These are phyloP conservation scores for Athripsodes cinereus DNA, from an alignment of 2,888 invertebrate genomes.

Conservation along the genomic window DNA sequence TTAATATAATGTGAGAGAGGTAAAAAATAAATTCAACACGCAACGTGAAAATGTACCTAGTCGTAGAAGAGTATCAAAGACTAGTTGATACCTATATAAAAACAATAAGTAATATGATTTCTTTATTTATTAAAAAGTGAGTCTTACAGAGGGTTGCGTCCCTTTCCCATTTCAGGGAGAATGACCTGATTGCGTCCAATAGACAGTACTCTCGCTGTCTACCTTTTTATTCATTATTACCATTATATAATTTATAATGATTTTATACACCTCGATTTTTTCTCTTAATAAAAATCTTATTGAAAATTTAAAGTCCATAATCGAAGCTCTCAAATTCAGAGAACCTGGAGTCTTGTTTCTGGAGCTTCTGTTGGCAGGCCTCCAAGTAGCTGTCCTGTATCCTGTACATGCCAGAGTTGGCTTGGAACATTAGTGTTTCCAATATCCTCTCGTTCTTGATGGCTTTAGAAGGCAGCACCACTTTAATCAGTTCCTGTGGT, in stretches of 20 bases:
- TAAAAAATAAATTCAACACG: no score
- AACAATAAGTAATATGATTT: no score
- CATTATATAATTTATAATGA: neutral
- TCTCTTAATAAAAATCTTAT: constrained; percentile 13
- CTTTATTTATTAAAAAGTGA: no score
- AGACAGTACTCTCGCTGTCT: no score
- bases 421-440: constrained; percentile 89
- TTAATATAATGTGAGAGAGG: no score
- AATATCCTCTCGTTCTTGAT: constrained; percentile 88
- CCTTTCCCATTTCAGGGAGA: no score
- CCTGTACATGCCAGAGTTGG: constrained; percentile 87
- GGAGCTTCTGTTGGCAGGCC: constrained; percentile 78
- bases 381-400: constrained; percentile 84
- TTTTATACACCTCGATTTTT: constrained; percentile 10
- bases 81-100: no score
- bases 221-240: neutral
- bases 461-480: constrained; percentile 87
- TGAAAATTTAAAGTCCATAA: constrained; percentile 55
- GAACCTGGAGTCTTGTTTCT: constrained; percentile 83
- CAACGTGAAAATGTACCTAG: no score
- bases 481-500: constrained; percentile 88
- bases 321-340: constrained; percentile 79
- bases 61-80: no score
- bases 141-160: no score
- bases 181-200: no score